Base-by-base conservation (phyloP, 1,140 invertebrate species). In the Popillia japonica region DNA sequence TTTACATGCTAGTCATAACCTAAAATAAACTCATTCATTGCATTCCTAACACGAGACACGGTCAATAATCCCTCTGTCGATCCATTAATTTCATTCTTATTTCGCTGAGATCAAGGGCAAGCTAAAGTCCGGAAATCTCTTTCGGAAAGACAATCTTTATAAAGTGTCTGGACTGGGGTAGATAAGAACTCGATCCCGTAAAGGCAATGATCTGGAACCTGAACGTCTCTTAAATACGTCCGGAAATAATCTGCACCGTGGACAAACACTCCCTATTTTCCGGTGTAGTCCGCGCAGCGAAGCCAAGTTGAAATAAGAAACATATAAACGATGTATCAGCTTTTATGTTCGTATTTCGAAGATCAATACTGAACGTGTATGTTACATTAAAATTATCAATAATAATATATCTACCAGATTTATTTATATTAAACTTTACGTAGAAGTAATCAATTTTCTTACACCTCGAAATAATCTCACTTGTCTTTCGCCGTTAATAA, bases 121-220 rank as follows among this genome's bases (percentile, higher is more conserved):
- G 20, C 27, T 4, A 2, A n/a, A 20, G 14, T 55, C 61, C 61
- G 61, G 61, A 68, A 68, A 68, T 68, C 61, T 68, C 61, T 68
- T 34, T 68, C 61, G 61, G 61, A 74, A 74, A 44, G 72, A 44
- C 72, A 74, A 74, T 74, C 72, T 74, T 74, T 74, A 41, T 74
- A 74, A 74, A 74, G 72, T 74, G 72, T 74, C 72, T 74, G 72
- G 72, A 74, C 40, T 20, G 34, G 72, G 27, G 72, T 74, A 41
- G 72, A 74, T 74, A 74, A 74, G 72, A 20, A 14, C n/a, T 11
- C 34, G 41, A 74, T 74, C 22, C 41, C 11, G 40, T 11, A 10
- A 14, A 74, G 34, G 72, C 72, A 74, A 74, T 74, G 72, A 74
- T 44, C 6, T 34, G 72, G 72, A 74, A 74, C 72, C 22, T 8